phyloP scores from a whole-genome alignment of 2,113 vertebrate genomes.

The Pithys albifrons region DNA sequence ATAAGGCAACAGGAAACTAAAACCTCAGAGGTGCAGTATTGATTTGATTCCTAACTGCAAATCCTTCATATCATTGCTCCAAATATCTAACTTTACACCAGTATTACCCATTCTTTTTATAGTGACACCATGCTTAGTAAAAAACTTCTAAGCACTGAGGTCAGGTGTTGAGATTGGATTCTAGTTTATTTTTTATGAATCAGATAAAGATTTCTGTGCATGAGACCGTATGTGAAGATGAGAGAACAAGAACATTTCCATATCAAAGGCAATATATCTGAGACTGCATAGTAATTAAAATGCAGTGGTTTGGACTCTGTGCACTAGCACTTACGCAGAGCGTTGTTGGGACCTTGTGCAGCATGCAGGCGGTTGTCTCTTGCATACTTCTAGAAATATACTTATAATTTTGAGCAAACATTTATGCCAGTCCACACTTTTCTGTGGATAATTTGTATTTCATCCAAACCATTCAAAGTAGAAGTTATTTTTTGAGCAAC shows the following conservation, averaged over 20 bases:
- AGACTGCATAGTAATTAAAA: slow-evolving; percentile 97
- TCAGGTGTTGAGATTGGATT: slow-evolving; percentile 91
- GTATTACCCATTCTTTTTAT: slow-evolving; percentile 87
- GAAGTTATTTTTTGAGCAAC: slow-evolving; percentile 85
- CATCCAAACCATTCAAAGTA: slow-evolving; percentile 88
- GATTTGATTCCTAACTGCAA: slow-evolving; percentile 77
- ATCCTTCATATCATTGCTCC: slow-evolving; percentile 78
- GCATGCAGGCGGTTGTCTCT: slow-evolving; percentile 86
- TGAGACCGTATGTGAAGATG: slow-evolving; percentile 89
- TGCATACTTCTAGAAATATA: slow-evolving; percentile 87
- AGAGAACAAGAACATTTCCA: slow-evolving; percentile 92
- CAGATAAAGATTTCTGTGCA: slow-evolving; percentile 93
- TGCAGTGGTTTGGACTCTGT: slow-evolving; percentile 89
- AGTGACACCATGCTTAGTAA: slow-evolving; percentile 83
- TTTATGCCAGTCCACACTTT: slow-evolving; percentile 87
- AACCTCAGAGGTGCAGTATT: slow-evolving; percentile 75
- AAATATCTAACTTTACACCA: slow-evolving; percentile 82
- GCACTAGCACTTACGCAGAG: slow-evolving; percentile 80
- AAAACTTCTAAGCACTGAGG: slow-evolving; percentile 87
- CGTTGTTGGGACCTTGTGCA: slow-evolving; percentile 83
- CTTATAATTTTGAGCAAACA: slow-evolving; percentile 94
- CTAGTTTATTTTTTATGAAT: slow-evolving; percentile 97
- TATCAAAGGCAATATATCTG: slow-evolving; percentile 95
- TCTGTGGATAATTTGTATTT: slow-evolving; percentile 86
- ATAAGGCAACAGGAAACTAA: slow-evolving; percentile 65